phyloP scores from a whole-genome alignment of 1,140 invertebrate species.

The Papilio xuthus region DNA sequence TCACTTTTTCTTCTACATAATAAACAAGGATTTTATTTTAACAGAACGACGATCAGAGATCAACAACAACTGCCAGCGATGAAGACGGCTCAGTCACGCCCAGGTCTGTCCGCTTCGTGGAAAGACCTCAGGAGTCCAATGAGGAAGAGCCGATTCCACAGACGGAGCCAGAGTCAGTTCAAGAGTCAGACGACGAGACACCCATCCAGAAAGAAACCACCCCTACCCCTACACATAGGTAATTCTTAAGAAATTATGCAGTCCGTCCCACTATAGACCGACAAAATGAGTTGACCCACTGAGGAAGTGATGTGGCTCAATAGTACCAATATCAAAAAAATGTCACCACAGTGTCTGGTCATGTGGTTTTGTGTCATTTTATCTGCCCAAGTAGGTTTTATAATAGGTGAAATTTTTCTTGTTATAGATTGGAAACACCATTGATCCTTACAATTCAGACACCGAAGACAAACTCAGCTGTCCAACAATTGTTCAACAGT shows the following conservation, averaged over 20 bases:
- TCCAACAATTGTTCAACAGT: constrained; percentile 74
- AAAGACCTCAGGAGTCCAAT: constrained; percentile 57
- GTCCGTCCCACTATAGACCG: no score
- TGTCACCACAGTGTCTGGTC: no score
- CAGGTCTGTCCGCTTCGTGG: constrained; percentile 81
- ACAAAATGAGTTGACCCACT: no score
- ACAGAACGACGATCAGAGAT: constrained; percentile 70
- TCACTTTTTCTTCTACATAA: not conserved
- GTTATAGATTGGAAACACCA: constrained; percentile 67
- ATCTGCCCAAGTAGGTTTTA: not conserved
- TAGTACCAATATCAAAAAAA: no score
- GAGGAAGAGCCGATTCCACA: constrained; percentile 53
- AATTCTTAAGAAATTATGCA: not conserved
- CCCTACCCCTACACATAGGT: constrained; percentile 57
- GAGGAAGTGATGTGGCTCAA: not conserved
- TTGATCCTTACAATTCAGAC: constrained; percentile 64
- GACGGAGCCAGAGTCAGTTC: constrained; percentile 44
- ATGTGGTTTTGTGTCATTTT: not conserved
- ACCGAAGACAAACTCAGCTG: constrained; percentile 69
- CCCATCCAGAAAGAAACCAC: constrained; percentile 53
- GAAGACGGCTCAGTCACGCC: constrained; percentile 77
- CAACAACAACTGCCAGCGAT: constrained; percentile 73
- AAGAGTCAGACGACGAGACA: constrained; percentile 51
- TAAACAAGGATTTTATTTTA: constrained; percentile 36
- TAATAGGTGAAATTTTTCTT: constrained; percentile 18